These are phyloP conservation scores for Pristionchus maxplancki DNA, from an alignment of 2,888 invertebrate species.

Conservation along the genomic window DNA sequence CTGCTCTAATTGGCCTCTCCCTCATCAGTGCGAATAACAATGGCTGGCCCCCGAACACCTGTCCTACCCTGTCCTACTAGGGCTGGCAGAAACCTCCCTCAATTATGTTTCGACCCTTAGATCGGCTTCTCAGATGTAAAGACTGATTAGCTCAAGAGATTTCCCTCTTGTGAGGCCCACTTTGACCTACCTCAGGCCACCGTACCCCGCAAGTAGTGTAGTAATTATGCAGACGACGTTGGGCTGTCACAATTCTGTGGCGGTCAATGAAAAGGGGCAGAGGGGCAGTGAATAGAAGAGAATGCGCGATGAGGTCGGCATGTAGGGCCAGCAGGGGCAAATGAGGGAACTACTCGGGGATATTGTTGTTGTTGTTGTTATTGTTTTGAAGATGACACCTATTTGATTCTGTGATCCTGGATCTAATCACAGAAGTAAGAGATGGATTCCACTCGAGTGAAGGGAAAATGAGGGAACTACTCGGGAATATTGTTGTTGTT, in stretches of 20 bases:
- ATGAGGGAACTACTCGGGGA: neutral
- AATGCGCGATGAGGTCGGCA: constrained; percentile 2
- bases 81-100: too few species aligned
- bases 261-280: constrained; percentile 7
- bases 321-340: too few species aligned
- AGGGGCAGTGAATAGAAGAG: constrained; percentile 9
- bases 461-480: neutral
- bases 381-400: too few species aligned
- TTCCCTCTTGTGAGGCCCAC: neutral
- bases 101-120: neutral
- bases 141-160: neutral
- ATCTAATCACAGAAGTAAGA: neutral
- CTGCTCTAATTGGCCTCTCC: constrained; percentile 12
- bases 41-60: constrained; percentile 20
- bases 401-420: neutral
- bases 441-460: too few species aligned
- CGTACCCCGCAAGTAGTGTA: neutral
- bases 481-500: neutral
- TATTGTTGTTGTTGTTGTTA: neutral
- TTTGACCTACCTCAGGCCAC: constrained; percentile 13
- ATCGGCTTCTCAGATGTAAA: neutral
- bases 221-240: constrained; percentile 43
- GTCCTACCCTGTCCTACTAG: neutral
- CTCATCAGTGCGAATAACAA: neutral
- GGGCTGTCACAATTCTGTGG: constrained; percentile 23